Base-by-base conservation (phyloP, 1,140 invertebrate genomes). In the Drosophila elegans region DNA sequence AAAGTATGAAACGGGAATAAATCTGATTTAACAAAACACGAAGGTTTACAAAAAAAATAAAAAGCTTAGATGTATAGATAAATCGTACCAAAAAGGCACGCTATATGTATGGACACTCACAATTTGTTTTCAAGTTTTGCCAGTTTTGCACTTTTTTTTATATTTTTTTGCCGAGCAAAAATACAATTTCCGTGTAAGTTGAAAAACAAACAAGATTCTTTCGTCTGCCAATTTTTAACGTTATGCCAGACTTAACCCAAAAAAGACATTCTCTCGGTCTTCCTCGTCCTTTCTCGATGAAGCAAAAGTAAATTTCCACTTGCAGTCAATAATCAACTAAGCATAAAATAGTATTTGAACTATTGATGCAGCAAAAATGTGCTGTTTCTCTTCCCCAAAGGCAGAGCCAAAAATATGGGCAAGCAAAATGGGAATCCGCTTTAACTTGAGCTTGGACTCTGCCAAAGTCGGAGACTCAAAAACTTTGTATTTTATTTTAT, bases 291-390 rank as follows among this genome's bases (percentile, higher is more conserved):
- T 42, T 57, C 60, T 36, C 71, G 57, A 44, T 49, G 73, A 29
- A 71, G 81, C 77, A 80, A 80, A 84, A 75, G 73, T 75, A 75
- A 75, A 75, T 75, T 75, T 75, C 73, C 61, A 75, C 73, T 75
- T 75, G 73, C 80, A 89, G 84, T 89, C 84, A 84, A 89, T 89
- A 89, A 89, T 89, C 84, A 89, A 89, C 84, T 89, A 89, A 89
- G 85, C 84, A 89, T 89, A 89, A 89, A 89, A 89, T 89, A 89
- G 84, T 89, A 89, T 89, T 90, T 89, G 84, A 88, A 82, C 84
- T 88, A 88, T 88, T 89, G 84, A 84, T 78, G 84, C 84, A 89
- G 83, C 84, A 88, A 89, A 88, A 88, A 88, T 88, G 82, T 76
- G 78, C 57, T 78, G 60, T 62, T 85, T 64, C 68, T 78, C 56